A percentile compares a stretch with the other conserved stretches of the same genome.
Conservation (phyloP, 2,113 vertebrate species). For the Hydropotes inermis region DNA sequence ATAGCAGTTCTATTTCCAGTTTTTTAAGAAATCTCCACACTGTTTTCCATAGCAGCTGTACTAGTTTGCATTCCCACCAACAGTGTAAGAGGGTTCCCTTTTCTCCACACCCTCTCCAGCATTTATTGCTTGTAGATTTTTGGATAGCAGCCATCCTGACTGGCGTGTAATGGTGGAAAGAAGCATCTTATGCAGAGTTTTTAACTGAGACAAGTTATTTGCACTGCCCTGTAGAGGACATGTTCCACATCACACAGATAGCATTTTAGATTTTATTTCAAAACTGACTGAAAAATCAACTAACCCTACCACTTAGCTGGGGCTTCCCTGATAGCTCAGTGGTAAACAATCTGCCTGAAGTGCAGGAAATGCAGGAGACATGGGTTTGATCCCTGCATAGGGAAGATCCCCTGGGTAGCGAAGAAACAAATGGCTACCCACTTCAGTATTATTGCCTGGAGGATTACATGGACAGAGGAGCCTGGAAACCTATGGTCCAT, state of each 20-base stretch:
- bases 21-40: no score
- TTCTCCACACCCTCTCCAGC: no score
- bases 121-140: no score
- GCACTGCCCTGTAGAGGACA: background rate
- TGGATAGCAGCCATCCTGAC: no score
- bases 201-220: background rate
- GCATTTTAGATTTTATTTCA: conserved; percentile 27
- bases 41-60: no score
- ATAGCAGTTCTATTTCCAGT: no score
- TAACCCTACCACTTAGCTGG: background rate
- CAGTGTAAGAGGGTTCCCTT: no score
- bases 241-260: background rate
- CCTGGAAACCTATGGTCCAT: background rate
- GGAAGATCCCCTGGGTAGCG: background rate
- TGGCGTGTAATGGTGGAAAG: background rate
- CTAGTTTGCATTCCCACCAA: no score
- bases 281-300: conserved; percentile 14
- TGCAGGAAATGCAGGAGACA: background rate
- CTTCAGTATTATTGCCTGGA: background rate
- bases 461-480: background rate
- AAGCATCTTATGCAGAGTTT: background rate
- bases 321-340: background rate
- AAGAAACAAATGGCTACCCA: background rate
- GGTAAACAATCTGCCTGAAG: background rate
- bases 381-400: background rate